These are phyloP conservation scores for Cromileptes altivelis DNA, from an alignment of 2,113 vertebrate species.

Conservation along the genomic window DNA sequence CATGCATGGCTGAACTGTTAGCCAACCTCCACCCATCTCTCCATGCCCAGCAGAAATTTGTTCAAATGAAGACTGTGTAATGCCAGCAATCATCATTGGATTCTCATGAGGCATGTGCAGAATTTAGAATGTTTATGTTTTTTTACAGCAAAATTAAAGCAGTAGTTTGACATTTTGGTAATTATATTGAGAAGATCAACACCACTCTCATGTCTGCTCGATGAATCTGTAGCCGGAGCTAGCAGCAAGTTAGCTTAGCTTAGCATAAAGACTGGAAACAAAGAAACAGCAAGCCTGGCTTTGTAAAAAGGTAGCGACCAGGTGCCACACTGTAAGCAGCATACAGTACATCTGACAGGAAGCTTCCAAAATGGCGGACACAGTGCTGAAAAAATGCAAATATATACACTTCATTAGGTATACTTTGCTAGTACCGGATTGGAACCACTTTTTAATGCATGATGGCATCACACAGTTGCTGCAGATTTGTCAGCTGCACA, in stretches of 20 bases:
- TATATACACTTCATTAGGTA: too few relatives aligned
- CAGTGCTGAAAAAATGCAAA: too few relatives aligned
- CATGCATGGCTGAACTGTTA: constrained; percentile 37
- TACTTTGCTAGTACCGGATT: too few relatives aligned
- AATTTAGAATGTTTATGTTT: neutral
- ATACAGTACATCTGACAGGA: too few relatives aligned
- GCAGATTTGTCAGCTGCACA: too few relatives aligned
- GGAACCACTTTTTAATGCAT: too few relatives aligned
- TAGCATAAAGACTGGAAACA: neutral
- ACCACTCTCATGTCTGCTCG: neutral
- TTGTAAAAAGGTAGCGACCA: too few relatives aligned
- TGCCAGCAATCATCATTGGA: neutral
- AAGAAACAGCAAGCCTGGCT: neutral
- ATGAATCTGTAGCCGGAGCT: neutral
- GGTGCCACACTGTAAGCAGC: too few relatives aligned
- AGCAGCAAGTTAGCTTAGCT: neutral
- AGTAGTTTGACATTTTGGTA: neutral
- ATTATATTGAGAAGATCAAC: neutral
- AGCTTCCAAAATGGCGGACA: too few relatives aligned
- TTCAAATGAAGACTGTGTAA: neutral
- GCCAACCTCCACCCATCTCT: constrained; percentile 35
- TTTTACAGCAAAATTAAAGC: neutral
- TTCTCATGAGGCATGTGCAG: neutral
- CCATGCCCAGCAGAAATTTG: constrained; percentile 15
- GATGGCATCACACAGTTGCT: too few relatives aligned